Percentiles rank a stretch among this genome's conserved stretches.
Conservation (phyloP, 1,140 invertebrate species). For the Vanessa tameamea region DNA sequence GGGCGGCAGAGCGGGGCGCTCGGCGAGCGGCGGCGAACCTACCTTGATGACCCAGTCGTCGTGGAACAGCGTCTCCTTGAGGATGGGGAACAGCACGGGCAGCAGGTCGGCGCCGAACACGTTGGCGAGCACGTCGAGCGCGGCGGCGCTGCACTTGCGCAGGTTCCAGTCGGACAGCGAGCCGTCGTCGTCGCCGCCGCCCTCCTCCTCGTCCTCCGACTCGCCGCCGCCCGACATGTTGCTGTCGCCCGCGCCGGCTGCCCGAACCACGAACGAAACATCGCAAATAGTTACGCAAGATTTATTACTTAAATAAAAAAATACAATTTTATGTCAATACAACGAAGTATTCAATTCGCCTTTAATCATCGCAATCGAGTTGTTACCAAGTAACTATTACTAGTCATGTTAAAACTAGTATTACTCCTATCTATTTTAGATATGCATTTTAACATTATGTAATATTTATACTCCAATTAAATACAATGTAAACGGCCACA, state of each 20-base stretch:
- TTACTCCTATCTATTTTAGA: no score
- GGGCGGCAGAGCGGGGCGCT: background rate
- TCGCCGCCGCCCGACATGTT: slow-evolving; percentile 83
- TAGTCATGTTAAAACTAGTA: no score
- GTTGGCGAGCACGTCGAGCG: slow-evolving; percentile 97
- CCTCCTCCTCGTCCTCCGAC: slow-evolving; percentile 89
- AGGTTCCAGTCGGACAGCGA: slow-evolving; percentile 98
- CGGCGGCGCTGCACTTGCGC: slow-evolving; percentile 98
- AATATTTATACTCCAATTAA: no score
- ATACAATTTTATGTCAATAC: no score
- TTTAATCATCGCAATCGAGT: no score
- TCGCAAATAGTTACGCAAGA: background rate
- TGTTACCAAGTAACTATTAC: no score
- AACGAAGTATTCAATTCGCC: no score
- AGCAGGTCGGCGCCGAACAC: slow-evolving; percentile 98
- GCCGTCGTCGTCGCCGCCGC: slow-evolving; percentile 93
- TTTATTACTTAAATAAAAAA: no score
- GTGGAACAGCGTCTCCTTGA: slow-evolving; percentile 98
- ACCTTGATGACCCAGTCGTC: slow-evolving; percentile 98
- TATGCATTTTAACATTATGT: no score
- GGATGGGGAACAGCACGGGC: slow-evolving; percentile 95
- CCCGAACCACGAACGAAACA: background rate
- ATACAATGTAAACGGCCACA: no score
- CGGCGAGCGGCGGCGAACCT: background rate
- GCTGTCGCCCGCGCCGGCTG: slow-evolving; percentile 69